Evolutionary conservation across 2,888 invertebrate species (phyloP), one percentile per base, ranked within the genome.

Genomic region (Cantharis rustica): DNA sequence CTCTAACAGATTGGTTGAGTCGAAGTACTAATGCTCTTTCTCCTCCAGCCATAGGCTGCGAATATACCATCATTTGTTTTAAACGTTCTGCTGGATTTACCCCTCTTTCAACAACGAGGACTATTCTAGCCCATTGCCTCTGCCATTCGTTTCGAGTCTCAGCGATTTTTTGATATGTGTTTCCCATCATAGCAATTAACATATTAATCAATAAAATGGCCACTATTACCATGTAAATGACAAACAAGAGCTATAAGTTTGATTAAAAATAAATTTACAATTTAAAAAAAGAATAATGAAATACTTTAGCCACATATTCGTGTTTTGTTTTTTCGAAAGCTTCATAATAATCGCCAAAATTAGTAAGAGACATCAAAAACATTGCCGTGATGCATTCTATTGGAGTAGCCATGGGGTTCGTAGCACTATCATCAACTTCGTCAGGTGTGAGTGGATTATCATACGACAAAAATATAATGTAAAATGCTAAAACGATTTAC

Each of bases 161-260:
- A 0, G 97, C 97, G 82, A 99, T 98, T 89, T 98, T 96, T 88
- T 98, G 97, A 87, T 99, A 99, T 3, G 99, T 99, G 88, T 98
- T 98, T 0, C 98, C 99, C 99, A 99, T 99, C 98, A 99, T 99
- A 80, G 98, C 98, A 85, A 99, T 99, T 88, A 99, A 90, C 97
- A 99, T 97, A 91, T 99, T 99, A 71, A 99, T 96, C 75, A 99
- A 90, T 31, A 99, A 90, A 77, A 99, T 95, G 0, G 97, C 97
- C 16, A 98, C 99, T 86, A 98, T 95, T 75, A 95, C 96, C 97
- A 99, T 99, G 89, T 97, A 99, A 47, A 98, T 90, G n/a, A 98
- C 95, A 89, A 99, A 99, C 11, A 47, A 31, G 13, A 98, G 90
- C 15, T 95, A 89, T 95, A 95, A 89, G 9, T 88, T 88, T 75